Percentiles rank a stretch among this genome's conserved stretches.
Conservation (phyloP, 2,797 vertebrate genomes). For the Enteromius viviparus region DNA sequence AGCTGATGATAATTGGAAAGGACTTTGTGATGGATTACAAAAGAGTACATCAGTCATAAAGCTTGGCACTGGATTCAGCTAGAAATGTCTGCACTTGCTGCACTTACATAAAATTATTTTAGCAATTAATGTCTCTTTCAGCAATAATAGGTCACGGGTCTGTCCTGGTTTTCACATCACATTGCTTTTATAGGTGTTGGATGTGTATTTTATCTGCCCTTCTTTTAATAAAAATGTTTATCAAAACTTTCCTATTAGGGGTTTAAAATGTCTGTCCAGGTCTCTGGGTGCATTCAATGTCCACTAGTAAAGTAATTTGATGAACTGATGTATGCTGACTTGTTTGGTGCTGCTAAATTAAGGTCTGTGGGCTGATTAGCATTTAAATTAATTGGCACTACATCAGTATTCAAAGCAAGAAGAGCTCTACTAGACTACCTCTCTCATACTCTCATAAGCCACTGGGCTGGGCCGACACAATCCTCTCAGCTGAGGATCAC, state of each 20-base stretch:
- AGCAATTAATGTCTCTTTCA: constrained; percentile 27
- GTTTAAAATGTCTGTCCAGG: constrained; percentile 17
- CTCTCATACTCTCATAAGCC: constrained; percentile 30
- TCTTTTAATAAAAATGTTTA: constrained; percentile 25
- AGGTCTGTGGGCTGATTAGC: constrained; percentile 53
- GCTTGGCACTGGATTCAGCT: background rate
- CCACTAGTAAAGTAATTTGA: constrained; percentile 51
- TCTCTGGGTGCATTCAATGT: background rate
- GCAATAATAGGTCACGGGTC: constrained; percentile 58
- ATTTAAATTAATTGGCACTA: constrained; percentile 59
- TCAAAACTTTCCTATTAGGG: background rate
- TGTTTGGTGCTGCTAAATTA: constrained; percentile 40
- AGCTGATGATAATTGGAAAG: constrained; percentile 38
- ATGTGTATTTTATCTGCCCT: constrained; percentile 27
- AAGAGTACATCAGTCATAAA: constrained; percentile 25
- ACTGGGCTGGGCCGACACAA: constrained; percentile 5
- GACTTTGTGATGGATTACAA: constrained; percentile 22
- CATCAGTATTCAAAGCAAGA: constrained; percentile 44
- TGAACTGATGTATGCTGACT: constrained; percentile 52
- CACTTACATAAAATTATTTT: constrained; percentile 7
- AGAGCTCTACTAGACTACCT: constrained; percentile 7
- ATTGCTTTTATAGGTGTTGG: constrained; percentile 1
- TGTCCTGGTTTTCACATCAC: constrained; percentile 41
- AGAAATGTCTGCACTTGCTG: constrained; percentile 11
- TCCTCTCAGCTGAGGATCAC: constrained; percentile 29